Conservation (phyloP, 2,888 invertebrate species). For the Andrena flavipes region DNA sequence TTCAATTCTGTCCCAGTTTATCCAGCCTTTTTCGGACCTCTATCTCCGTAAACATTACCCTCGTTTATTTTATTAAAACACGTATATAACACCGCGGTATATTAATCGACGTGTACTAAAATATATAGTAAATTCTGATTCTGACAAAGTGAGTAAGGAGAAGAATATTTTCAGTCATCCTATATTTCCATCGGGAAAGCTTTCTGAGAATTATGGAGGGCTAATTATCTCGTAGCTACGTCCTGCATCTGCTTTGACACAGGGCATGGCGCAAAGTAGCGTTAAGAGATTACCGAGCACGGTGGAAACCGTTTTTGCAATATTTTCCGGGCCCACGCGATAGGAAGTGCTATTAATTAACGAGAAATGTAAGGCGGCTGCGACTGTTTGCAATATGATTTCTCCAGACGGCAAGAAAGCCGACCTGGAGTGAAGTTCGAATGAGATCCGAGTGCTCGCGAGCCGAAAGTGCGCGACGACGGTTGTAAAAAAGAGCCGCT, state of each 20-base stretch:
- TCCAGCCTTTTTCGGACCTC: neutral
- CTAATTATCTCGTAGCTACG: neutral
- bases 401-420: neutral
- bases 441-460: constrained; percentile 60
- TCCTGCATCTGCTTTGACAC: neutral
- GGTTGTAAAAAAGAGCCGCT: constrained; percentile 46
- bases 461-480: constrained; percentile 45
- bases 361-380: neutral
- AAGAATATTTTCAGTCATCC: too few relatives aligned
- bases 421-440: constrained; percentile 31
- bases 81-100: too few relatives aligned
- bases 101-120: too few relatives aligned
- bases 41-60: neutral
- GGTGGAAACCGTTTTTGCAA: constrained; percentile 17
- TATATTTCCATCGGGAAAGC: too few relatives aligned
- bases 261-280: neutral
- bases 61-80: neutral
- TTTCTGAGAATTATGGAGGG: too few relatives aligned
- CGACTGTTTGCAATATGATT: constrained; percentile 14
- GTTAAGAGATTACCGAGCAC: constrained; percentile 3
- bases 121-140: too few relatives aligned
- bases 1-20: neutral
- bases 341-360: constrained; percentile 11
- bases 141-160: too few relatives aligned
- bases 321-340: constrained; percentile 13